Base-by-base conservation (phyloP, 2,113 vertebrate genomes). In the Lasiurus cinereus region DNA sequence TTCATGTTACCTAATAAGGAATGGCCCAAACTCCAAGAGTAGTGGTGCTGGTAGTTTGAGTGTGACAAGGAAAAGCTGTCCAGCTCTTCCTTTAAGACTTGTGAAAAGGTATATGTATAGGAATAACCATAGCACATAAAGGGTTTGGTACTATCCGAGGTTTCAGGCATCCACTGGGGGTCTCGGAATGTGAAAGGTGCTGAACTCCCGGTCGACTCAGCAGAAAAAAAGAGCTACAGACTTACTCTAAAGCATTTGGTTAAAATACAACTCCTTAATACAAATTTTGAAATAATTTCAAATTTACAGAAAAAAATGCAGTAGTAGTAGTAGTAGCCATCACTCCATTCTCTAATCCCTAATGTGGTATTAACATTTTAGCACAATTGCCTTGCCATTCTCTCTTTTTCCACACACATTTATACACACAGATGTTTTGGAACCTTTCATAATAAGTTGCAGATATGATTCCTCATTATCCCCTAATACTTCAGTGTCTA, bases 261-360 rank as follows among this genome's bases (percentile, higher is more conserved):
- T 46, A 83, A 93, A 93, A 89, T 78, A 52, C 4, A 91, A 62
- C 14, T 91, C 21, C 39, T 88, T 78, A 72, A 73, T 69, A 92
- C 6, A 13, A 29, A 88, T 82, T 56, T 74, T 39, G 8, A 88
- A 80, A 80, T 72, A 54, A 84, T 80, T 88, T 79, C 46, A 88
- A 39, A 85, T 95, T 88, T 72, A 39, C 18, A 82, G 27, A 82
- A 92, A 77, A 77, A 82, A 70, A 52, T 2, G 15, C 39, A 48
- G 46, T 11, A 27, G 56, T 62, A 50, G 39, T 33, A 86, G 24
- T 80, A 74, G n/a, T 6, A 29, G 3, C 15, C 39, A 87, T 84
- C 10, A 43, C 4, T 9, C 18, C 29, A 31, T 74, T 8, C 29
- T 36, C 24, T 77, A 76, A 80, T 59, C n/a, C 43, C 24, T 84